These are phyloP conservation scores for Cynopterus brachyotis DNA, from an alignment of 2,113 vertebrate genomes.

Conservation along the genomic window DNA sequence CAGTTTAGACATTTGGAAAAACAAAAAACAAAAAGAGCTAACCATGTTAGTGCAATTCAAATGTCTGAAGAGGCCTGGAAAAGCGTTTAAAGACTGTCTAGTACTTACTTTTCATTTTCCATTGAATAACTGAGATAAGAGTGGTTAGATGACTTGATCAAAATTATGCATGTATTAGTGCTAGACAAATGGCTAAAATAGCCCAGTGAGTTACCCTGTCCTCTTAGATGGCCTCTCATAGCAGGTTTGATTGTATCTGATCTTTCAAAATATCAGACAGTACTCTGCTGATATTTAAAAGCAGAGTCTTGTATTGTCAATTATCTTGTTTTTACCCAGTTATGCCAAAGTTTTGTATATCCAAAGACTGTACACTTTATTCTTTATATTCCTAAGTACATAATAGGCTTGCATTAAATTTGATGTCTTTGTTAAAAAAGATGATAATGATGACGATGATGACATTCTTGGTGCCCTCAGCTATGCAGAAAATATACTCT, in stretches of 20 bases:
- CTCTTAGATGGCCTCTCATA: not conserved
- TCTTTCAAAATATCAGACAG: not conserved
- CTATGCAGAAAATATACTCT: not conserved
- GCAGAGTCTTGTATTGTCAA: not conserved
- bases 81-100: not conserved
- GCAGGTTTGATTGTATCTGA: not conserved
- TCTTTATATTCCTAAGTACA: not conserved
- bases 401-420: not conserved
- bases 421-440: not conserved
- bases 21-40: not conserved
- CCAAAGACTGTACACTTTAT: not conserved
- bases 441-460: not conserved
- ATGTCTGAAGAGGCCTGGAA: not conserved
- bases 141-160: not conserved
- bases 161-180: not conserved
- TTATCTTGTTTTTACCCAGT: not conserved
- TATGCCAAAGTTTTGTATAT: not conserved
- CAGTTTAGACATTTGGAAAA: not conserved
- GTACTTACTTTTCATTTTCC: not conserved
- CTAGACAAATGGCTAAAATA: not conserved
- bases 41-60: not conserved
- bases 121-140: not conserved
- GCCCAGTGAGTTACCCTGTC: not conserved
- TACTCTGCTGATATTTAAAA: not conserved
- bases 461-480: not conserved